A percentile compares a stretch with the other conserved stretches of the same genome.
These are phyloP conservation scores for Gobio gobio DNA, from an alignment of 2,113 vertebrate species.

Conservation along the genomic window DNA sequence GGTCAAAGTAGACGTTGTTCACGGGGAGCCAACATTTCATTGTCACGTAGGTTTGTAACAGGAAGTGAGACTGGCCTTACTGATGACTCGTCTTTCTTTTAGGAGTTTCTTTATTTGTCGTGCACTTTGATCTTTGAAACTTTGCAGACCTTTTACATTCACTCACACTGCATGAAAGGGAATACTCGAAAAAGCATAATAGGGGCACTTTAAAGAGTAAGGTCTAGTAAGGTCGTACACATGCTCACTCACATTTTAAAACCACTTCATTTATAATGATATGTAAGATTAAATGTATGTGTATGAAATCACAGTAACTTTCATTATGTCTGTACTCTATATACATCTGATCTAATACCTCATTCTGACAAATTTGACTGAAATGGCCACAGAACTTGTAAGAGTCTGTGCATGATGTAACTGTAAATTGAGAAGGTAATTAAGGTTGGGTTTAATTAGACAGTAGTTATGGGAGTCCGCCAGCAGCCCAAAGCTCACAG, in stretches of 20 bases:
- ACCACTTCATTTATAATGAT: not conserved
- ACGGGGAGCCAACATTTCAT: too few relatives aligned
- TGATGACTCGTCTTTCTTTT: too few relatives aligned
- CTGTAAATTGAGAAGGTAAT: constrained; percentile 40
- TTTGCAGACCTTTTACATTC: too few relatives aligned
- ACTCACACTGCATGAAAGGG: too few relatives aligned
- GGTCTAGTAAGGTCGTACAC: not conserved
- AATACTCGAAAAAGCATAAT: too few relatives aligned
- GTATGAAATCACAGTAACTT: not conserved
- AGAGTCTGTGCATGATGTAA: constrained; percentile 39
- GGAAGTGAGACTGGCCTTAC: too few relatives aligned
- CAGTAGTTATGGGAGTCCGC: constrained; percentile 36
- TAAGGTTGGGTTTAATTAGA: constrained; percentile 54
- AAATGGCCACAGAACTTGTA: not conserved
- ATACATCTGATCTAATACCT: constrained; percentile 21
- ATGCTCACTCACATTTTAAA: not conserved
- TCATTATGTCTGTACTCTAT: constrained; percentile 26
- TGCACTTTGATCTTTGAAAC: too few relatives aligned
- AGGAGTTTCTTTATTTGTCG: too few relatives aligned
- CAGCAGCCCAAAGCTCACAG: constrained; percentile 38
- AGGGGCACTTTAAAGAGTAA: not conserved
- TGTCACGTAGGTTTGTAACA: too few relatives aligned
- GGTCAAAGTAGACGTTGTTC: too few relatives aligned
- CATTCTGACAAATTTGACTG: constrained; percentile 3
- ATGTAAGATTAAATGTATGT: not conserved